Base-by-base conservation (phyloP, 2,113 vertebrate genomes). In the Haemorhous mexicanus region DNA sequence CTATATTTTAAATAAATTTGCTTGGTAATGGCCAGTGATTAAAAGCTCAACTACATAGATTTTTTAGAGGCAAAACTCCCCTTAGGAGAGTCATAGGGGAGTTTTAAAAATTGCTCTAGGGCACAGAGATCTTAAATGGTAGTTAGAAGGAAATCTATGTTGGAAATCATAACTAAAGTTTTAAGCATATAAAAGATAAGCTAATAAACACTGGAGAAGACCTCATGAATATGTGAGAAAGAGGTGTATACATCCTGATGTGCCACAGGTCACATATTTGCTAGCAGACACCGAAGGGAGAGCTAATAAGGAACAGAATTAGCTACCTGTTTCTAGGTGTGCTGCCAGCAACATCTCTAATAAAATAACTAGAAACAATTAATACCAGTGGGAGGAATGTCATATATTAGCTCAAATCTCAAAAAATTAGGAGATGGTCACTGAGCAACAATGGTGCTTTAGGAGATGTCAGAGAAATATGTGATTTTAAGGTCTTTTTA, bases 31-130 rank as follows among this genome's bases (percentile, higher is more conserved):
- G 9, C 3, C 23, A 58, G 14, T 24, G 7, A 53, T 83, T 91
- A 80, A 21, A 82, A 66, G 37, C 50, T 91, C 62, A 85, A 11
- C 4, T 7, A 26, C 13, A 3, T 11, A 4, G 0, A 5, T n/a
- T 16, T 91, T 83, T 49, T 37, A 55, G 28, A 58, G 14, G 9
- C 10, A 87, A 70, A 89, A 63, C 15, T 55, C 46, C 46, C 14
- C 22, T 8, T 21, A 59, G 3, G 10, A 56, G 10, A 35, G 8
- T 27, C 0, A 1, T 55, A 49, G 2, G 7, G 11, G 5, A 73
- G 5, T 17, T 93, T 67, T 37, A 23, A 90, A 75, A 39, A 24
- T 12, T 74, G 3, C 30, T 39, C 2, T n/a, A 50, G 4, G 27
- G 5, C 37, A 84, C 19, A 41, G 73, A 66, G 13, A 19, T 33